Evolutionary conservation across 2,888 invertebrate species (phyloP).

Genomic region (Brachynemurus nebulosus): DNA sequence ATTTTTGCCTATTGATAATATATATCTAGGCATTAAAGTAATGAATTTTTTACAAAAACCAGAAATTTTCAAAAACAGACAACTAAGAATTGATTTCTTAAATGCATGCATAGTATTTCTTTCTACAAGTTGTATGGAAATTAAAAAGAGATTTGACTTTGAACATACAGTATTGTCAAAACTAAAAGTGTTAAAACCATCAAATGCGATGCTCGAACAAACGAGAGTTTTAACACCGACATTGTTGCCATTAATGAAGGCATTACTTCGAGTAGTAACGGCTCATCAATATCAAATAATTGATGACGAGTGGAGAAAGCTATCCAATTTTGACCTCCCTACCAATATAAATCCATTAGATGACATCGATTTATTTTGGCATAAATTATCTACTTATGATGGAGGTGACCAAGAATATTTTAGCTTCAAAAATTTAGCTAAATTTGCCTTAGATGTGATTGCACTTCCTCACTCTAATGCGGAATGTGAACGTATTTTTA

Average conservation of each 20-base stretch:
- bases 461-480: not conserved
- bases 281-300: not conserved
- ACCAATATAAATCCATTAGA: not conserved
- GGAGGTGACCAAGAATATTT: not conserved
- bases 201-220: not conserved
- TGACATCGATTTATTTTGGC: not conserved
- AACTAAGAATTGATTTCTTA: constrained; percentile 11
- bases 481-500: not conserved
- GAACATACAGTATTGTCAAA: constrained; percentile 11
- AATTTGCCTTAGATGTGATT: not conserved
- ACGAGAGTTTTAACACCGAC: not conserved
- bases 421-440: not conserved
- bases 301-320: not conserved
- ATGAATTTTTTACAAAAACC: constrained; percentile 12
- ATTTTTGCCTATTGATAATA: constrained; percentile 11
- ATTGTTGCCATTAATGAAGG: not conserved
- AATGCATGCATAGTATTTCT: constrained; percentile 15
- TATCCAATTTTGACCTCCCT: not conserved
- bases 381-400: not conserved
- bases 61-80: constrained; percentile 2
- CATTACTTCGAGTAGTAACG: not conserved
- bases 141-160: constrained; percentile 18
- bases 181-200: constrained; percentile 11
- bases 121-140: constrained; percentile 12
- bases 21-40: constrained; percentile 14